Evolutionary conservation across 64 coral and sea anemone genomes (phyloP).

Genomic region (Montipora sp.): DNA sequence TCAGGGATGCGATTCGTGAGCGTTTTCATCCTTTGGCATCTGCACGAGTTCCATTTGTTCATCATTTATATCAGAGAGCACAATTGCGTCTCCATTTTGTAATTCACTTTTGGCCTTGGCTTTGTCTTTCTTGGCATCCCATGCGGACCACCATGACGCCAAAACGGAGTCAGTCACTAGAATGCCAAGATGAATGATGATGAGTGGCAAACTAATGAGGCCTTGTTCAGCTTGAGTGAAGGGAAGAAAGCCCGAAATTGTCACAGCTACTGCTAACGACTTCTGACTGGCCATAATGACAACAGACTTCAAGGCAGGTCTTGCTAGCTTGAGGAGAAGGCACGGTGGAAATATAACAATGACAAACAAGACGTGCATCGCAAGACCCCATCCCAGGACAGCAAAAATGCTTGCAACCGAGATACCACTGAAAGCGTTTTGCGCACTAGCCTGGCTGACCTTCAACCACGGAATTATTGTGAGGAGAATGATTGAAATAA

Average conservation of each 20-base stretch:
- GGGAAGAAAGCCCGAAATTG: constrained; percentile 79
- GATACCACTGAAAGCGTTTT: constrained; percentile 68
- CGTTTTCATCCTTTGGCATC: background rate
- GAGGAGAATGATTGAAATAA: constrained; percentile 71
- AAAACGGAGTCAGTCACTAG: constrained; percentile 82
- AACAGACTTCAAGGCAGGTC: constrained; percentile 65
- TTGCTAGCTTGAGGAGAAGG: constrained; percentile 65
- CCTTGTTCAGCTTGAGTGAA: constrained; percentile 78
- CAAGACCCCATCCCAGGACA: constrained; percentile 72
- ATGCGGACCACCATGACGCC: constrained; percentile 70
- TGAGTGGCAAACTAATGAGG: constrained; percentile 77
- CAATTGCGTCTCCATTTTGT: constrained; percentile 1
- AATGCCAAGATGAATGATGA: constrained; percentile 83
- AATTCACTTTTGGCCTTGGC: background rate
- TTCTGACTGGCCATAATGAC: constrained; percentile 93
- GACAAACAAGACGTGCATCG: constrained; percentile 68
- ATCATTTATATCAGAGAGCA: background rate
- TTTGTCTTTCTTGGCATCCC: constrained; percentile 50
- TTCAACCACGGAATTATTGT: constrained; percentile 98
- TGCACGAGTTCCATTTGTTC: background rate
- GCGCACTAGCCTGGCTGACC: constrained; percentile 84
- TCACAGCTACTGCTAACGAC: constrained; percentile 81
- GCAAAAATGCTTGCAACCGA: constrained; percentile 77
- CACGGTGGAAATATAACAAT: constrained; percentile 60
- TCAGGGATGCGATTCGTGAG: background rate